Percentiles rank a stretch among this genome's conserved stretches.
Evolutionary conservation across 2,888 invertebrate genomes (phyloP).

Genomic region (Limnephilus lunatus): DNA sequence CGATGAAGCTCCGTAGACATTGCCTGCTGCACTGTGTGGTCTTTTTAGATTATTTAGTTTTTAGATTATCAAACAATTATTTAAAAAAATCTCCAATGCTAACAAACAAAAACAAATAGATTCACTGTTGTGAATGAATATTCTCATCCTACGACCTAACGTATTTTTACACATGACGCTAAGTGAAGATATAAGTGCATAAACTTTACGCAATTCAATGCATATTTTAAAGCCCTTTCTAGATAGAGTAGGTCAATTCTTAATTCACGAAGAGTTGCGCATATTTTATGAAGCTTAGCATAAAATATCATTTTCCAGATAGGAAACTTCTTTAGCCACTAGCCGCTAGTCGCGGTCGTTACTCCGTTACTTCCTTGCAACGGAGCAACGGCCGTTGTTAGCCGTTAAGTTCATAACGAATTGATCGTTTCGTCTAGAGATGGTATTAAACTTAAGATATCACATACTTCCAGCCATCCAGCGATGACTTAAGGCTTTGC

Average conservation of each 20-base stretch:
- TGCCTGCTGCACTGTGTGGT: no score
- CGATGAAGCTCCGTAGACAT: no score
- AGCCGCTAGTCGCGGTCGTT: background rate
- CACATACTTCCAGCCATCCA: background rate
- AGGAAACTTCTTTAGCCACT: constrained; percentile 4
- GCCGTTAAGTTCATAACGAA: constrained; percentile 47
- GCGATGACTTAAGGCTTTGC: background rate
- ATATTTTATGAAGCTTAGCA: background rate
- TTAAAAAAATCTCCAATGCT: no score
- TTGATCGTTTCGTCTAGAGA: constrained; percentile 43
- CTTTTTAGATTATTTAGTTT: no score
- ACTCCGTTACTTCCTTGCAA: background rate
- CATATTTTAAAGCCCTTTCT: background rate
- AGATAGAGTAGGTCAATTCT: background rate
- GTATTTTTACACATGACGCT: no score
- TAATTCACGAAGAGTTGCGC: background rate
- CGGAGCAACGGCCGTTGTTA: constrained; percentile 43
- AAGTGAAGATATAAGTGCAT: background rate
- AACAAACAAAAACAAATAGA: no score
- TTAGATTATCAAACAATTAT: no score
- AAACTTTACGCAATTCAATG: background rate
- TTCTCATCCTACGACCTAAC: no score
- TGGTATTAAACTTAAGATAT: constrained; percentile 8
- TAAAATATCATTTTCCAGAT: background rate
- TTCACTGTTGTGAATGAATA: no score